Evolutionary conservation across 2,113 vertebrate species (phyloP).

Genomic region (Chascanopsetta lugubris): DNA sequence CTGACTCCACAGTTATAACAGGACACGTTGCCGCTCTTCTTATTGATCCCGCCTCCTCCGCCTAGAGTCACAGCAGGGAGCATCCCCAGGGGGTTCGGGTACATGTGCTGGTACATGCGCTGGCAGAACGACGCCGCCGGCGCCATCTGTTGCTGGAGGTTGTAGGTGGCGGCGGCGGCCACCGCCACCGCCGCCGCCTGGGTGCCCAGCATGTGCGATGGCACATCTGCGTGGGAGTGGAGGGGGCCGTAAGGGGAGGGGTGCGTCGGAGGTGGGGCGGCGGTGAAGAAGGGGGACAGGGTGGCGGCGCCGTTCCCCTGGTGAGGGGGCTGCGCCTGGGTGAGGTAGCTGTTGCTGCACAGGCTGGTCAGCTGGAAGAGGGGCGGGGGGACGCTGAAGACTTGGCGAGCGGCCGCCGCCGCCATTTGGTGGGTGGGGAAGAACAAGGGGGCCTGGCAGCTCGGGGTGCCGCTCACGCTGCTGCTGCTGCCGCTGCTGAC

Average conservation of each 20-base stretch:
- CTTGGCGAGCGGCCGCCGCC: slow-evolving; percentile 83
- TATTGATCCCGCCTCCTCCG: slow-evolving; percentile 77
- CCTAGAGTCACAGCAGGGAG: slow-evolving; percentile 77
- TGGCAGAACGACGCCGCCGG: slow-evolving; percentile 85
- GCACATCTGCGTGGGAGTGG: slow-evolving; percentile 79
- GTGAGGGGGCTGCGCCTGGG: slow-evolving; percentile 89
- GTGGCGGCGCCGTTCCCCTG: slow-evolving; percentile 87
- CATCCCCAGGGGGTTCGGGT: slow-evolving; percentile 83
- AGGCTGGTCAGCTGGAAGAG: slow-evolving; percentile 89
- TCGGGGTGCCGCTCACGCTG: background rate
- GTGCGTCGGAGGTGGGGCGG: slow-evolving; percentile 82
- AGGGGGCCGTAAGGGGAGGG: slow-evolving; percentile 80
- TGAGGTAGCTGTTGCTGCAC: slow-evolving; percentile 95
- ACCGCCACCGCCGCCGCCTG: slow-evolving; percentile 77
- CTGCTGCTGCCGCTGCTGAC: slow-evolving; percentile 13
- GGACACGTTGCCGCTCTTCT: slow-evolving; percentile 93
- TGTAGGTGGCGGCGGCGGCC: slow-evolving; percentile 75
- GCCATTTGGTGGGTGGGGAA: slow-evolving; percentile 83
- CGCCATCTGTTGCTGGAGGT: slow-evolving; percentile 91
- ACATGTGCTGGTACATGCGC: slow-evolving; percentile 85
- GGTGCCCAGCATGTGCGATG: slow-evolving; percentile 85
- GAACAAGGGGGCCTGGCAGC: slow-evolving; percentile 84
- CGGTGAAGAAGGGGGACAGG: slow-evolving; percentile 88
- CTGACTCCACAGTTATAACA: slow-evolving; percentile 95
- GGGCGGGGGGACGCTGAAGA: slow-evolving; percentile 86